A percentile compares a stretch with the other conserved stretches of the same genome.
phyloP scores from a whole-genome alignment of 1,140 invertebrate species.

The Drosophila sechellia region DNA sequence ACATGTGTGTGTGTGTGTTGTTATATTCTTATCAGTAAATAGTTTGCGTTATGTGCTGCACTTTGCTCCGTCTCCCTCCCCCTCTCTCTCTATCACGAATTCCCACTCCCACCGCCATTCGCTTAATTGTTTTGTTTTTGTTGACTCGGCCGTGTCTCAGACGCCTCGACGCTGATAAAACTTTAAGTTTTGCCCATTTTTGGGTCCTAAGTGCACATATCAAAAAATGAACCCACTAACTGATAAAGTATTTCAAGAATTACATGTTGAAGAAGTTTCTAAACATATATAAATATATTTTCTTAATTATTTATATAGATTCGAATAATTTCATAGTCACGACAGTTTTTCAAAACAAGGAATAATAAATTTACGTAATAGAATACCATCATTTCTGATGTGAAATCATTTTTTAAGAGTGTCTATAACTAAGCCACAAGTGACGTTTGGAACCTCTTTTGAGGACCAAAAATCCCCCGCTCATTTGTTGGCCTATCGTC shows the following conservation, averaged over 20 bases:
- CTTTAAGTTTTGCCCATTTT: conserved; percentile 14
- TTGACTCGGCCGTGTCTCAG: conserved; percentile 27
- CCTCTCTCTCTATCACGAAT: neutral
- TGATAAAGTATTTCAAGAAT: neutral
- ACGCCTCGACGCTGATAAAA: conserved; percentile 53
- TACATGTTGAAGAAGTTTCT: no score
- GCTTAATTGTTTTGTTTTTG: conserved; percentile 56
- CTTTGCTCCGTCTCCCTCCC: conserved; percentile 31
- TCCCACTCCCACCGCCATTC: conserved; percentile 9
- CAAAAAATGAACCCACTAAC: neutral
- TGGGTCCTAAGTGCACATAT: conserved; percentile 1
- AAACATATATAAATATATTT: no score
- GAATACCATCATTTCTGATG: no score
- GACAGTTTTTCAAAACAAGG: no score
- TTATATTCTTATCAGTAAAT: conserved; percentile 75
- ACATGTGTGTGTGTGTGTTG: conserved; percentile 14
- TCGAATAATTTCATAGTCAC: no score
- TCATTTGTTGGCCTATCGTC: conserved; percentile 49
- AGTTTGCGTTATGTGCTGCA: conserved; percentile 66
- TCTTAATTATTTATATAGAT: no score
- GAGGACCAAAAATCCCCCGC: conserved; percentile 8
- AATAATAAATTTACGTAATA: no score
- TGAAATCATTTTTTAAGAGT: neutral
- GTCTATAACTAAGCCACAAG: conserved; percentile 27
- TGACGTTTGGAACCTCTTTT: conserved; percentile 30